phyloP scores from a whole-genome alignment of 2,888 invertebrate species.

The Leucophora obtusa region DNA sequence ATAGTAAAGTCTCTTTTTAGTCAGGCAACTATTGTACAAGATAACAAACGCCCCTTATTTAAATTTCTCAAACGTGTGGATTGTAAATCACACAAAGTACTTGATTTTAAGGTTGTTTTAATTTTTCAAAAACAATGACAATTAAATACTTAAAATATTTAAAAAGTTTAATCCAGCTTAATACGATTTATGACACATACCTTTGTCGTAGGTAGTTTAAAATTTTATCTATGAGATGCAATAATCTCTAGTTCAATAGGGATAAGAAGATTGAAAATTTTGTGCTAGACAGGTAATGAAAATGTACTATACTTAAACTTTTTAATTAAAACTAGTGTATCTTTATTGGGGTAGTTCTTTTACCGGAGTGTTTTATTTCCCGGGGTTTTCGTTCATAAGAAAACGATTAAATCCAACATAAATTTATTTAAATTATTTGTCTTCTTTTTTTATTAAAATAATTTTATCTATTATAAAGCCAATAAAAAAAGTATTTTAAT shows the following conservation, averaged over 20 bases:
- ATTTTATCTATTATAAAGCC: too few species aligned
- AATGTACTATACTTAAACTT: too few species aligned
- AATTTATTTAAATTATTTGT: too few species aligned
- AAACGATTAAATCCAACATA: too few species aligned
- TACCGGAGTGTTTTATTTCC: too few species aligned
- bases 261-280: too few species aligned
- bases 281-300: too few species aligned
- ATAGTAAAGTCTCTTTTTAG: background rate
- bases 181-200: conserved; percentile 17
- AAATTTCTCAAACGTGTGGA: background rate
- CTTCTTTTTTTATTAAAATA: too few species aligned
- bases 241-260: background rate
- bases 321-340: too few species aligned
- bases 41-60: background rate
- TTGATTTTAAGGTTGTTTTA: background rate
- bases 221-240: background rate
- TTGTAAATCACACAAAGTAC: background rate
- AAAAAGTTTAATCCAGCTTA: conserved; percentile 34
- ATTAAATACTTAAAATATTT: background rate
- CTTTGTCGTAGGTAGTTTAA: background rate
- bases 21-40: background rate
- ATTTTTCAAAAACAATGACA: background rate
- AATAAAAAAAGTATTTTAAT: too few species aligned
- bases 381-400: too few species aligned
- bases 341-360: too few species aligned